Evolutionary conservation across 1,140 invertebrate species (phyloP).

Genomic region (Nasonia longicornis): DNA sequence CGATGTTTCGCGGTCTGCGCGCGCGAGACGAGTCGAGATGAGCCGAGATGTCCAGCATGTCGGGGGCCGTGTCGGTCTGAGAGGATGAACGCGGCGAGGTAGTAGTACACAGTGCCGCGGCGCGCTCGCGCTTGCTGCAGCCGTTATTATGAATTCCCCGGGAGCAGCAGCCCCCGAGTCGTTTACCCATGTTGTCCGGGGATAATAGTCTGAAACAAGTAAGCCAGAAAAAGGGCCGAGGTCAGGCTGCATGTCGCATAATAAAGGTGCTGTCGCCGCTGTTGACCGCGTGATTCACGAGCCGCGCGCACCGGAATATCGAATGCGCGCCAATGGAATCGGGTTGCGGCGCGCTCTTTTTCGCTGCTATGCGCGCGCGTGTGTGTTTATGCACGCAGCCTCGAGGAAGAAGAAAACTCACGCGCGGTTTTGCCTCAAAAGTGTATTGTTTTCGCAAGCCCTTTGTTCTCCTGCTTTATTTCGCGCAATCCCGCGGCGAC

Average conservation of each 20-base stretch:
- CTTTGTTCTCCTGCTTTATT: slow-evolving; percentile 29
- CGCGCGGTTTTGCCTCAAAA: neutral
- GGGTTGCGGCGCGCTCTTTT: neutral
- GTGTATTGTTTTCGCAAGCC: slow-evolving; percentile 32
- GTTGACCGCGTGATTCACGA: slow-evolving; percentile 45
- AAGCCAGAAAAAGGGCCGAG: slow-evolving; percentile 61
- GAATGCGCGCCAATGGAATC: slow-evolving; percentile 48
- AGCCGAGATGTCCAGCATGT: neutral
- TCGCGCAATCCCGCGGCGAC: neutral
- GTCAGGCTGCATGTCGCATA: slow-evolving; percentile 63
- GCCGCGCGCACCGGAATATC: slow-evolving; percentile 34
- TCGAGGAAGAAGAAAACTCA: neutral
- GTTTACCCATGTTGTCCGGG: slow-evolving; percentile 34
- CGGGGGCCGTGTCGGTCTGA: no score
- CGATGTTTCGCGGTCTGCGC: neutral
- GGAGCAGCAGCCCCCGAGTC: slow-evolving; percentile 41
- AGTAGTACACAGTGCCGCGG: slow-evolving; percentile 42
- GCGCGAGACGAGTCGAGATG: neutral
- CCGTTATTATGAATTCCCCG: slow-evolving; percentile 65
- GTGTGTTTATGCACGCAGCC: neutral
- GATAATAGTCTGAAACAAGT: slow-evolving; percentile 57
- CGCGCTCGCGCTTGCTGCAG: slow-evolving; percentile 34
- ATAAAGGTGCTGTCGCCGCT: slow-evolving; percentile 45
- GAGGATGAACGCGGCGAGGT: no score
- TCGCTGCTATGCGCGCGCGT: neutral